phyloP scores from a whole-genome alignment of 2,113 vertebrate species.

The Agapornis roseicollis region DNA sequence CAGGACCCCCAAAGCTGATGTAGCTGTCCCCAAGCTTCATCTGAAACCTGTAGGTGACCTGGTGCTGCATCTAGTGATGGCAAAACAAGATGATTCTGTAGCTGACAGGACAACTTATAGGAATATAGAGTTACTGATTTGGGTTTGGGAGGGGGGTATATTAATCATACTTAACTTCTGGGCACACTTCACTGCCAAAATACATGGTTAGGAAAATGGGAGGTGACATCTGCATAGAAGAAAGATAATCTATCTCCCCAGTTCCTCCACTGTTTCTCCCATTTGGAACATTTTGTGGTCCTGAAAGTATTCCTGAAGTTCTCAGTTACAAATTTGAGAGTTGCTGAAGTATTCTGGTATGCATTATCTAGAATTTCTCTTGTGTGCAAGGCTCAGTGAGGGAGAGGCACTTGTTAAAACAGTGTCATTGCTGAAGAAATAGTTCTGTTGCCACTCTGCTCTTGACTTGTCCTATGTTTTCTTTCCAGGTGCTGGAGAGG shows the following conservation, averaged over 20 bases:
- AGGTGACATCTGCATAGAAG: not conserved
- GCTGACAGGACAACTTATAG: not conserved
- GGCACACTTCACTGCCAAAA: not conserved
- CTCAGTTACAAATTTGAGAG: not conserved
- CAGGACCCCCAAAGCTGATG: not conserved
- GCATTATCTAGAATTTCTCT: not conserved
- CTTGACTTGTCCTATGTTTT: not conserved
- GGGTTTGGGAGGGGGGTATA: not conserved
- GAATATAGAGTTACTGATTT: not conserved
- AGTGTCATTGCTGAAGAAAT: not conserved
- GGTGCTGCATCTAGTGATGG: not conserved
- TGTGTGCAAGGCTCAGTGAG: not conserved
- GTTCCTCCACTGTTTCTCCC: not conserved
- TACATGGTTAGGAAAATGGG: not conserved
- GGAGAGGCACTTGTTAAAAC: not conserved
- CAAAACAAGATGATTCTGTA: not conserved
- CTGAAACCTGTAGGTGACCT: slow-evolving; percentile 22
- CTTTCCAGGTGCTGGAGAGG: slow-evolving; percentile 12
- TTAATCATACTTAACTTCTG: not conserved
- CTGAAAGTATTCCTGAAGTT: not conserved
- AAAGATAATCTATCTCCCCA: not conserved
- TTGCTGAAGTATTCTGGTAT: not conserved
- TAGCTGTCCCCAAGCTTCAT: not conserved
- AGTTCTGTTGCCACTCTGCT: not conserved
- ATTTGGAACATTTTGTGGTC: not conserved